Base-by-base conservation (phyloP, 2,797 vertebrate species). In the Molossus alvarezi region DNA sequence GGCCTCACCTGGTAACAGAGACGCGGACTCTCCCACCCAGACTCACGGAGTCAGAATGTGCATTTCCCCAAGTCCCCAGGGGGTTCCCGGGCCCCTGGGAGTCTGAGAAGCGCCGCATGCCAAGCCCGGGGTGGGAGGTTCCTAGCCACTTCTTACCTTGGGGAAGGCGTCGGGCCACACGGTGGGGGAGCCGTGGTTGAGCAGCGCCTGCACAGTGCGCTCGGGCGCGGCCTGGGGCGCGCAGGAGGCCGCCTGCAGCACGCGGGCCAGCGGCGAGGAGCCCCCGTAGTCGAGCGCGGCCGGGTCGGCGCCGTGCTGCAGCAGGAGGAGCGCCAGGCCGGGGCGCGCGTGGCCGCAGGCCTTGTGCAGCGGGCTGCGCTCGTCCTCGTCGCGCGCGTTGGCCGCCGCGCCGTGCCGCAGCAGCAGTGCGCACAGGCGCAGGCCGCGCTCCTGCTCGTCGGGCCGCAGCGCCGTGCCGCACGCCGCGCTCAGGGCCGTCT, bases 241-340 rank as follows among this genome's bases (percentile, higher is more conserved):
- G 87, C 98, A 64, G 60, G 97, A 62, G 0, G 98, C 97, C 0
- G n/a, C 86, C 85, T 97, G 98, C 62, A 99, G 98, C 0, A n/a
- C 97, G 7, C 97, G 98, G 20, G 98, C 98, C 76, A 99, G 95
- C 0, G 98, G 99, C 14, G 98, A 98, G 41, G 97, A 55, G 0
- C 99, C 99, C 0, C 98, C 96, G 20, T 99, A 99, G 97, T 99
- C 98, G 0, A 98, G 97, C 55, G 98, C 98, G 0, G 98, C 98
- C 91, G 98, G 91, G 2, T 99, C 97, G 0, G 98, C 99, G 2
- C 98, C 95, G 0, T 55, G 53, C 48, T 3, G 87, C 96, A 99
- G 97, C 64, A 99, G 98, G 23, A 98, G 98, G 33, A 60, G 37
- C 9, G 69, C 98, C 96, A 99, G 93, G 67, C 14, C 0, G 1